Conservation (phyloP, 2,113 vertebrate genomes). For the Thunnus thynnus region DNA sequence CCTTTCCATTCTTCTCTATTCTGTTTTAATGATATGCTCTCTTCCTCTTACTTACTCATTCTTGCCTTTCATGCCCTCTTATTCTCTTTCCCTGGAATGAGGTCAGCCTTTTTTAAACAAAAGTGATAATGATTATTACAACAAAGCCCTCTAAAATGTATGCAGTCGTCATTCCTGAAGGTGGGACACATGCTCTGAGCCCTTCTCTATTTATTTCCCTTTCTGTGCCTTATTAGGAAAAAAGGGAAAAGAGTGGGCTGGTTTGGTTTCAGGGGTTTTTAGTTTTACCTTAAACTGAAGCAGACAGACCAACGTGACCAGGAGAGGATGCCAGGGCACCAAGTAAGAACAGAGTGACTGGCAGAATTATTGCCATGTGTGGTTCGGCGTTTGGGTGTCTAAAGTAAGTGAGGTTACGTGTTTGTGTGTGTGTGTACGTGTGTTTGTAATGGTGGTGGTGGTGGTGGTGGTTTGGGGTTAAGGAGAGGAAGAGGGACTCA, state of each 20-base stretch:
- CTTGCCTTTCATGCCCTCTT: conserved; percentile 21
- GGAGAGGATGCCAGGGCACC: conserved; percentile 30
- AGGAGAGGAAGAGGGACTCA: background rate
- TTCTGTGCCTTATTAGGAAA: conserved; percentile 65
- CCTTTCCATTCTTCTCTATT: background rate
- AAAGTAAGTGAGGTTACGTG: conserved; percentile 1
- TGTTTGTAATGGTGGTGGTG: background rate
- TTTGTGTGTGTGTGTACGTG: background rate
- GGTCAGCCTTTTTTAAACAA: conserved; percentile 47
- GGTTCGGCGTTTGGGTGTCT: conserved; percentile 25
- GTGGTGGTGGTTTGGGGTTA: background rate
- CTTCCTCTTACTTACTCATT: conserved; percentile 7
- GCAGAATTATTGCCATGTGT: conserved; percentile 70
- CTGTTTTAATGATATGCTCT: conserved; percentile 8
- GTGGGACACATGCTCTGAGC: conserved; percentile 21
- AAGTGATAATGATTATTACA: conserved; percentile 55
- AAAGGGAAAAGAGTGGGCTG: conserved; percentile 15
- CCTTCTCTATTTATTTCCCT: conserved; percentile 44
- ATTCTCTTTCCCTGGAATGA: conserved; percentile 35
- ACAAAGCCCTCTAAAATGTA: conserved; percentile 51
- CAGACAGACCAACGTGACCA: conserved; percentile 53
- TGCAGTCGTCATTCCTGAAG: conserved; percentile 55
- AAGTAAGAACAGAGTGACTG: conserved; percentile 32
- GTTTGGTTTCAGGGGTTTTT: conserved; percentile 44
- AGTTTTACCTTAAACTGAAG: conserved; percentile 69